Evolutionary conservation across 2,888 invertebrate genomes (phyloP).

Genomic region (Aphidoletes aphidimyza): DNA sequence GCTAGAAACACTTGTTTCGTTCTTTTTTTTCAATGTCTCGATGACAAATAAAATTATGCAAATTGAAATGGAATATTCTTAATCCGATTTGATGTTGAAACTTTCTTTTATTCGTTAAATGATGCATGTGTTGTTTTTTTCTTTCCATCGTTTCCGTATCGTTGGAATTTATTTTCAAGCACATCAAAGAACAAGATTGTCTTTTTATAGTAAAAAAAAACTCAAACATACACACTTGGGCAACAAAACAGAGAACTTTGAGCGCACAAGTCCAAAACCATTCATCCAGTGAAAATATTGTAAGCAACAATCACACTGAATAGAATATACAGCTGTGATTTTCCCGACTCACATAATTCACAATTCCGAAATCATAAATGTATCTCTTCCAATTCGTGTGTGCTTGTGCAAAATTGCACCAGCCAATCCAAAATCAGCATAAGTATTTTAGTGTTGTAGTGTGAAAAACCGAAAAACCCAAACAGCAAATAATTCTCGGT

Average conservation of each 20-base stretch:
- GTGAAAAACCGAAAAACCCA: conserved; percentile 25
- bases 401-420: not conserved
- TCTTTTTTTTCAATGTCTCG: not conserved
- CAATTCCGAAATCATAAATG: conserved; percentile 30
- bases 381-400: not conserved
- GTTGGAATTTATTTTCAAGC: not conserved
- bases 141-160: not conserved
- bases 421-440: conserved; percentile 33
- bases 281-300: conserved; percentile 15
- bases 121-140: not conserved
- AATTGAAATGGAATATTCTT: not conserved
- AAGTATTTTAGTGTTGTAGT: conserved; percentile 29
- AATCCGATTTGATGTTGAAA: not conserved
- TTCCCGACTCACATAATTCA: conserved; percentile 18
- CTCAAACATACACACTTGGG: too few relatives aligned
- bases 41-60: not conserved
- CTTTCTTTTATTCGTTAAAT: not conserved
- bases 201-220: not conserved
- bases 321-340: conserved; percentile 36
- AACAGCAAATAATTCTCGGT: conserved; percentile 17
- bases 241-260: not conserved
- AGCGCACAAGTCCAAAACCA: not conserved
- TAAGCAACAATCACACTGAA: conserved; percentile 32
- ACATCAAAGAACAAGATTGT: not conserved
- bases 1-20: not conserved